phyloP scores from a whole-genome alignment of 2,797 vertebrate genomes.

The Peromyscus attwateri region DNA sequence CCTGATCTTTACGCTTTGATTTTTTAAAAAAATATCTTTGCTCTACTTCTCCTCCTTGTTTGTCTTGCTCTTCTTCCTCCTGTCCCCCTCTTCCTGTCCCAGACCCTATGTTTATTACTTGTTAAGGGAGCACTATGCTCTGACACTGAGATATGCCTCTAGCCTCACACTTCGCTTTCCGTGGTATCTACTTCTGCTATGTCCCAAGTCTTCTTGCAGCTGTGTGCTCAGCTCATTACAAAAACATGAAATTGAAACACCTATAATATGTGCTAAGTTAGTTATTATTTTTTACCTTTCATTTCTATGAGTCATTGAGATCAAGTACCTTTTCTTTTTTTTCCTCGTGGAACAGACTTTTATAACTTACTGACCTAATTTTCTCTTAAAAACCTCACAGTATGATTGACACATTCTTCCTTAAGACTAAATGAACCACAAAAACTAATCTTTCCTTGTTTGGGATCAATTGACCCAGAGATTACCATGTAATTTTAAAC shows the following conservation, averaged over 20 bases:
- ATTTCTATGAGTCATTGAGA: background rate
- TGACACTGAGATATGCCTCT: background rate
- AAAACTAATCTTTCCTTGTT: background rate
- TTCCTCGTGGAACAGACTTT: background rate
- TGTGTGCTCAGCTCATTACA: background rate
- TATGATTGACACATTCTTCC: background rate
- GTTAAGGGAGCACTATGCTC: background rate
- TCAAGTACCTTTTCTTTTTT: background rate
- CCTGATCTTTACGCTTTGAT: background rate
- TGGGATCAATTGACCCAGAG: background rate
- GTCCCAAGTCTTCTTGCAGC: background rate
- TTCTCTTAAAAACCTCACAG: background rate
- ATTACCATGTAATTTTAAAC: background rate
- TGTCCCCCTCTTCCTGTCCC: no score
- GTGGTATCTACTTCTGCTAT: background rate
- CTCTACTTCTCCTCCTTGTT: background rate
- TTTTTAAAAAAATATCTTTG: background rate
- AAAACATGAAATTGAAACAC: background rate
- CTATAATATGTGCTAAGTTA: background rate
- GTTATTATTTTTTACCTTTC: background rate
- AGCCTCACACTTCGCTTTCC: background rate
- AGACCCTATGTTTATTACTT: background rate
- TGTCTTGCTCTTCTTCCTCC: background rate
- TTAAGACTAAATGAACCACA: background rate
- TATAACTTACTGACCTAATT: background rate